A percentile compares a stretch with the other conserved stretches of the same genome.
Evolutionary conservation across 23 tunicate genomes (phyloP).

Genomic region (Clavelina lepadiformis): DNA sequence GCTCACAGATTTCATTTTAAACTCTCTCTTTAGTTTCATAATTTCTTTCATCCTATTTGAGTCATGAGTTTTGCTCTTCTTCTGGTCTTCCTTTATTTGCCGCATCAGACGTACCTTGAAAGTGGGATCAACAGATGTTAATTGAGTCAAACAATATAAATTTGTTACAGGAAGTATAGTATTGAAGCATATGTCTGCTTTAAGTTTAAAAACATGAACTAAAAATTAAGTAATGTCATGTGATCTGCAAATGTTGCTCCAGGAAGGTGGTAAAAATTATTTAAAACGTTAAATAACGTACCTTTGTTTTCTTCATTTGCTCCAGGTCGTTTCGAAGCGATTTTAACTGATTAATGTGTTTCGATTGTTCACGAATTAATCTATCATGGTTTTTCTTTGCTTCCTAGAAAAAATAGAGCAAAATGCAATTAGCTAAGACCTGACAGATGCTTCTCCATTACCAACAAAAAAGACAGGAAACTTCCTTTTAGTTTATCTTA

Average conservation of each 20-base stretch:
- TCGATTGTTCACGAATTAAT: conserved; percentile 62
- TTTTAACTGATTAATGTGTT: conserved; percentile 50
- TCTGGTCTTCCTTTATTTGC: conserved; percentile 74
- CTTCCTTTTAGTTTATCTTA: too few species aligned
- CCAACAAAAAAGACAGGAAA: too few species aligned
- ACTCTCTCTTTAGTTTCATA: conserved; percentile 45
- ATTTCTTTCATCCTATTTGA: conserved; percentile 47
- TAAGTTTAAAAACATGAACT: too few species aligned
- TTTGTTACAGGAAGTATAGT: too few species aligned
- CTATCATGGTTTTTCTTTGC: conserved; percentile 65
- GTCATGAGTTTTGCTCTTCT: conserved; percentile 62
- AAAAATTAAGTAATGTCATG: too few species aligned
- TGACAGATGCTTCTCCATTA: too few species aligned
- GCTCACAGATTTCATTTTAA: conserved; percentile 48
- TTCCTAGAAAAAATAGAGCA: conserved; percentile 43
- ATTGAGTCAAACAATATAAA: too few species aligned
- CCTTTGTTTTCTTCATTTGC: conserved; percentile 71
- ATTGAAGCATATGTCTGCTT: too few species aligned
- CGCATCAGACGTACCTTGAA: conserved; percentile 53
- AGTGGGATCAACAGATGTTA: neutral
- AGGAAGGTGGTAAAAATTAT: too few species aligned
- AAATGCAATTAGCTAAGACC: too few species aligned
- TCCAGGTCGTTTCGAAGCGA: conserved; percentile 52
- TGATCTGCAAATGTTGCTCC: too few species aligned
- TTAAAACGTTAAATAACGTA: neutral